These are phyloP conservation scores for Pyrrhia umbra DNA, from an alignment of 2,888 invertebrate species.

Conservation along the genomic window DNA sequence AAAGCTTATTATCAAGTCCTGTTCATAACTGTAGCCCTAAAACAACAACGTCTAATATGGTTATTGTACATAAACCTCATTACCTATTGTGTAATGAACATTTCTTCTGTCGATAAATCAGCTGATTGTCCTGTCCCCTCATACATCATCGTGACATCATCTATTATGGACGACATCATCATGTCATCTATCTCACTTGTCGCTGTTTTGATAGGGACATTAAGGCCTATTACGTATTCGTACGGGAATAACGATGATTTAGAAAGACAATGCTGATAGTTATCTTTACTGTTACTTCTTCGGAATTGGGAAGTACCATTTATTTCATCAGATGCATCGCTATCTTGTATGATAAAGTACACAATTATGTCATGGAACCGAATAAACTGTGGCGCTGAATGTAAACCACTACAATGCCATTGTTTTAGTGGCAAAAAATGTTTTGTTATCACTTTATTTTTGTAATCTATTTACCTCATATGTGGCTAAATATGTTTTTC, in stretches of 20 bases:
- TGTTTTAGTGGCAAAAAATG: not conserved
- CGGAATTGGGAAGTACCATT: slow-evolving; percentile 10
- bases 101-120: slow-evolving; percentile 51
- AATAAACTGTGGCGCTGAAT: not conserved
- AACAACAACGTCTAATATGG: slow-evolving; percentile 5
- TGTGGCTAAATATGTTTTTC: not conserved
- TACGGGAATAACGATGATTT: slow-evolving; percentile 54
- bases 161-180: slow-evolving; percentile 58
- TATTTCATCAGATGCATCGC: slow-evolving; percentile 13
- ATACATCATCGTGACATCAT: slow-evolving; percentile 64
- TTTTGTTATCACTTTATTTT: not conserved
- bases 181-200: slow-evolving; percentile 59
- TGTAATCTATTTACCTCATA: not conserved
- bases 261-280: slow-evolving; percentile 52
- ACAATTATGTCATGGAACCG: not conserved
- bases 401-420: not conserved
- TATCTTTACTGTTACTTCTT: slow-evolving; percentile 41
- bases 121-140: slow-evolving; percentile 41
- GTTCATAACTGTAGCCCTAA: slow-evolving; percentile 1
- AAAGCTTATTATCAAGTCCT: not conserved
- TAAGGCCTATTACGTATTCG: slow-evolving; percentile 55
- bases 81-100: slow-evolving; percentile 45
- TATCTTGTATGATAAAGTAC: not conserved
- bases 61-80: slow-evolving; percentile 23
- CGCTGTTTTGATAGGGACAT: slow-evolving; percentile 59